Base-by-base conservation (phyloP, 1,140 invertebrate species). In the Bombus terrestris region DNA sequence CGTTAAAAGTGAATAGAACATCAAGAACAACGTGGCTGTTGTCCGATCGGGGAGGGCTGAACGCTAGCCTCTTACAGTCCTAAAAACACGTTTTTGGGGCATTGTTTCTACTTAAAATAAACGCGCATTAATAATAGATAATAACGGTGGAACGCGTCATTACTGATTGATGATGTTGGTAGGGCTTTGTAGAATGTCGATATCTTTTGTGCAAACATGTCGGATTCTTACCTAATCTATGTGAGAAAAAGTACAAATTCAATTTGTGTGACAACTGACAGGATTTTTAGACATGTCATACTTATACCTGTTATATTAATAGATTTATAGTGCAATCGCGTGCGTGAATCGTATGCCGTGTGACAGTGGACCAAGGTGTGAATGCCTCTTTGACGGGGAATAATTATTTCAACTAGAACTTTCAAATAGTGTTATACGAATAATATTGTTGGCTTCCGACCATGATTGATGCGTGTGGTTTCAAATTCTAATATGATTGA, bases 221-320 rank as follows among this genome's bases (percentile, higher is more conserved):
- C 86, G 90, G 90, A 92, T 92, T 94, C 90, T 94, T 89, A 90
- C 91, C 90, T 91, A 90, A 92, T 90, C 89, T 92, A 91, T 87
- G 88, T 79, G 88, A 92, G 89, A 90, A 92, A 93, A 93, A 94
- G 94, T 95, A 95, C 94, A 95, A 95, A 95, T 95, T 95, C 93
- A 89, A 93, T 93, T 94, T 93, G 91, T 91, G 92, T 92, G 91
- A 94, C 90, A 93, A 93, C 92, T 90, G 90, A 93, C 91, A 93
- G 91, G 90, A 94, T 93, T 95, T 93, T 94, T 92, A 88, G 89
- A 92, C 88, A 93, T 87, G 93, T 94, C 92, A 91, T 92, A 93
- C 90, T 92, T 89, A 94, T 93, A 94, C 89, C 91, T 94, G 92
- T 94, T 94, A 94, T 94, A 93, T 94, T 92, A 90, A 93, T 93